A percentile compares a stretch with the other conserved stretches of the same genome.
Evolutionary conservation across 2,797 vertebrate genomes (phyloP).

Genomic region (Epinephelus malabaricus): DNA sequence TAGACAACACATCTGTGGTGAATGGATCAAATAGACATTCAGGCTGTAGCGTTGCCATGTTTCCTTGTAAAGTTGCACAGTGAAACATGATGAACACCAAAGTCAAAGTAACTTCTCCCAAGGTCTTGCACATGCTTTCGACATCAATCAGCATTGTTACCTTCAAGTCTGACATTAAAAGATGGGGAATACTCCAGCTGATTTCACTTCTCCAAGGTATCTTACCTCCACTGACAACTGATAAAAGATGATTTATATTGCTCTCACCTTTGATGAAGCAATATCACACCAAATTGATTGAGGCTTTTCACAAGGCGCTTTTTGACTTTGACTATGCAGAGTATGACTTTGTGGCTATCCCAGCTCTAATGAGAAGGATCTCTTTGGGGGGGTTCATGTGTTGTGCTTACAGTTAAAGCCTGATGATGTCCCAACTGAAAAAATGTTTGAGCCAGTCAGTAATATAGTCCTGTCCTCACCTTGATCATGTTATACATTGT

Average conservation of each 20-base stretch:
- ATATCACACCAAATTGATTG: conserved; percentile 39
- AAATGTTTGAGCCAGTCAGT: neutral
- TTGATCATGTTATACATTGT: neutral
- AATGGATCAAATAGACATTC: conserved; percentile 46
- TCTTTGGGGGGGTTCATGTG: neutral
- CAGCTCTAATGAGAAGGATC: conserved; percentile 9
- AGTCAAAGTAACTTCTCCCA: conserved; percentile 64
- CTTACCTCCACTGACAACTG: conserved; percentile 56
- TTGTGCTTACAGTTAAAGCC: neutral
- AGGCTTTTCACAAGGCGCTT: conserved; percentile 24
- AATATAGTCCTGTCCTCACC: neutral
- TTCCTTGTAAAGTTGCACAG: conserved; percentile 45
- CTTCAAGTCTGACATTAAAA: conserved; percentile 58
- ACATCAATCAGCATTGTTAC: conserved; percentile 61
- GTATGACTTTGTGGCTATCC: conserved; percentile 15
- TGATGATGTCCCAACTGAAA: neutral
- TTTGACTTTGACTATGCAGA: conserved; percentile 19
- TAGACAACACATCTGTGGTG: conserved; percentile 14
- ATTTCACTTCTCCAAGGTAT: conserved; percentile 54
- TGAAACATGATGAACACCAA: conserved; percentile 60
- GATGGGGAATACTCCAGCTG: conserved; percentile 55
- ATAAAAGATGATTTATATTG: conserved; percentile 62
- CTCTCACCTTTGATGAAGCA: conserved; percentile 63
- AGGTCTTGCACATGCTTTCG: conserved; percentile 49
- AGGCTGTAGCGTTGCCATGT: conserved; percentile 38